Evolutionary conservation across 1,140 invertebrate genomes (phyloP).

Genomic region (Bradysia coprophila): DNA sequence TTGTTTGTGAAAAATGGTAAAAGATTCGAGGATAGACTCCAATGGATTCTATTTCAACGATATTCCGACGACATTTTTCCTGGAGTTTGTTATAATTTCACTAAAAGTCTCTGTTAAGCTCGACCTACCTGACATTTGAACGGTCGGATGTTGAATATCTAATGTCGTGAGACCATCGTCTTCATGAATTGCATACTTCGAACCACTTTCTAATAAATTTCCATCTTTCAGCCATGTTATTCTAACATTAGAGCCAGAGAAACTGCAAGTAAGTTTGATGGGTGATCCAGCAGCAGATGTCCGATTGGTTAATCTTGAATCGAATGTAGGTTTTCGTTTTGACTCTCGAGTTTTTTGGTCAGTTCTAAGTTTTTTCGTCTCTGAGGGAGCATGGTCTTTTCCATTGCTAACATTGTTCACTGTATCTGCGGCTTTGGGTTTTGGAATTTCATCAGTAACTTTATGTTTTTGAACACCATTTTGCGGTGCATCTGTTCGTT

Average conservation of each 20-base stretch:
- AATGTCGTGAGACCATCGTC: slow-evolving; percentile 47
- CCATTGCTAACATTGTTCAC: background rate
- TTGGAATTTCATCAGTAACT: background rate
- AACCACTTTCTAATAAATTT: slow-evolving; percentile 24
- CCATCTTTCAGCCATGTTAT: slow-evolving; percentile 45
- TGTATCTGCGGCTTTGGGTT: no score
- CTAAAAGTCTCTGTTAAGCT: no score
- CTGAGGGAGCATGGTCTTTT: background rate
- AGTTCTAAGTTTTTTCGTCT: no score
- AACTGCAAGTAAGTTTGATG: slow-evolving; percentile 66
- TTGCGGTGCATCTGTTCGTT: background rate
- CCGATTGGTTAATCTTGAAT: slow-evolving; percentile 54
- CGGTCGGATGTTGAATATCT: slow-evolving; percentile 42
- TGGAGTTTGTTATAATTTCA: no score
- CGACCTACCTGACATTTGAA: no score
- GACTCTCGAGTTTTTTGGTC: background rate
- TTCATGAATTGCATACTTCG: slow-evolving; percentile 30
- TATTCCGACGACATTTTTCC: no score
- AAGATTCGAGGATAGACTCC: no score
- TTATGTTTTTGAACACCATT: background rate
- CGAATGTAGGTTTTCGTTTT: slow-evolving; percentile 50
- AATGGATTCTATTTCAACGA: no score
- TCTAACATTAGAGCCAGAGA: slow-evolving; percentile 58
- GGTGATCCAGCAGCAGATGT: slow-evolving; percentile 50
- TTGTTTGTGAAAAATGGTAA: no score